Evolutionary conservation across 2,113 vertebrate genomes (phyloP), one percentile per base, ranked within the genome.

Genomic region (Pseudopodoces humilis): DNA sequence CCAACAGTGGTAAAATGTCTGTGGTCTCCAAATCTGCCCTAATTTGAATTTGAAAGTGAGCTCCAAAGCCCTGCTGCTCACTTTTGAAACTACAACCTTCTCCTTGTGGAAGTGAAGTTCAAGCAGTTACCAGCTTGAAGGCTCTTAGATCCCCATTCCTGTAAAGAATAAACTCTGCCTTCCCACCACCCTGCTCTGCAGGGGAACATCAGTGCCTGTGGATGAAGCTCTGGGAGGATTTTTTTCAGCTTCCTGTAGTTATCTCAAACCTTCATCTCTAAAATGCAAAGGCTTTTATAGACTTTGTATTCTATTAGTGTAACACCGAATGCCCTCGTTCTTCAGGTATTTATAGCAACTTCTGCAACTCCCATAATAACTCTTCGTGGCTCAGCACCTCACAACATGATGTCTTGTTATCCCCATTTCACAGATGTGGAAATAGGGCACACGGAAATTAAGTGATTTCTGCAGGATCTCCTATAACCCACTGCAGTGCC

Each of bases 311-410:
- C 92, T 81, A 94, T 92, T 92, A 97, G 91, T 21, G 86, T 67
- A 74, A 78, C 76, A 75, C 92, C 0, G 13, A 95, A 81, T 96
- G 95, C 81, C 96, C 95, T 91, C 43, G 1, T 97, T 96, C 95
- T 52, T n/a, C 80, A 86, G 92, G 96, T 96, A 96, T 96, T 94
- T 96, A 95, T 96, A 96, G 96, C 83, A 88, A 13, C 56, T 78
- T 94, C 60, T 93, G 91, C 91, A 82, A 94, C 91, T 96, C 95
- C 92, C 47, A 25, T 88, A 94, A 94, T 95, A 95, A 93, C 95
- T 95, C 68, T 16, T 56, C 2, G 56, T 88, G 92, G 90, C 96
- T 96, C 90, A 71, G 87, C 95, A 96, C 88, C 92, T 96, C 22
- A 0, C 95, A 75, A 77, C 72, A 75, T 6, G 59, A n/a, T 55